These are phyloP conservation scores for Pandion haliaetus DNA, from an alignment of 2,113 vertebrate species.

Conservation along the genomic window DNA sequence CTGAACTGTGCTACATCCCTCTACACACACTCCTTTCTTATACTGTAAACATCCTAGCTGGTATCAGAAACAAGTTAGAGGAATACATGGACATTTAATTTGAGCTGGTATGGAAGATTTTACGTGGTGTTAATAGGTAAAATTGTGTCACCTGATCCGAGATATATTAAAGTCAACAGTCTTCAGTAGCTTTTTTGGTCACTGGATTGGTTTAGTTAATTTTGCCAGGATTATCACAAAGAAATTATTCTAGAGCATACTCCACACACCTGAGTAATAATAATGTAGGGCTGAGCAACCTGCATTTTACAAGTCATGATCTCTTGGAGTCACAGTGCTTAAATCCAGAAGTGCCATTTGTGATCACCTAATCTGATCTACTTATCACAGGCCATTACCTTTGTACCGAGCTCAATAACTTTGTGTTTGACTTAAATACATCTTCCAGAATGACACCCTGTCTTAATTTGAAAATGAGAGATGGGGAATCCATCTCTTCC, in stretches of 20 bases:
- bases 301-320: neutral
- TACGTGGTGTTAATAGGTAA: neutral
- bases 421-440: slow-evolving; percentile 5
- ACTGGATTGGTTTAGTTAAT: neutral
- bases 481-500: slow-evolving; percentile 8
- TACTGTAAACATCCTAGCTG: neutral
- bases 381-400: neutral
- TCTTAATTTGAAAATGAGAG: slow-evolving; percentile 26
- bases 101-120: neutral
- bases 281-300: neutral
- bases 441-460: neutral
- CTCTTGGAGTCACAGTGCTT: neutral
- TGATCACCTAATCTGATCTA: neutral
- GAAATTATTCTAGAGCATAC: neutral
- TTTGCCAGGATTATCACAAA: neutral
- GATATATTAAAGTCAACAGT: neutral
- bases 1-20: neutral
- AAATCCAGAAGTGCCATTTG: neutral
- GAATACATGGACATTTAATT: neutral
- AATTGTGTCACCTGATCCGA: neutral
- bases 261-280: neutral
- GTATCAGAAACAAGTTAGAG: neutral
- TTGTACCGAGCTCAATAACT: slow-evolving; percentile 7
- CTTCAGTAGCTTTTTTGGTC: neutral
- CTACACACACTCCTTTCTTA: neutral